A percentile compares a stretch with the other conserved stretches of the same genome.
These are phyloP conservation scores for Leucophenga montana DNA, from an alignment of 2,888 invertebrate genomes.

Conservation along the genomic window DNA sequence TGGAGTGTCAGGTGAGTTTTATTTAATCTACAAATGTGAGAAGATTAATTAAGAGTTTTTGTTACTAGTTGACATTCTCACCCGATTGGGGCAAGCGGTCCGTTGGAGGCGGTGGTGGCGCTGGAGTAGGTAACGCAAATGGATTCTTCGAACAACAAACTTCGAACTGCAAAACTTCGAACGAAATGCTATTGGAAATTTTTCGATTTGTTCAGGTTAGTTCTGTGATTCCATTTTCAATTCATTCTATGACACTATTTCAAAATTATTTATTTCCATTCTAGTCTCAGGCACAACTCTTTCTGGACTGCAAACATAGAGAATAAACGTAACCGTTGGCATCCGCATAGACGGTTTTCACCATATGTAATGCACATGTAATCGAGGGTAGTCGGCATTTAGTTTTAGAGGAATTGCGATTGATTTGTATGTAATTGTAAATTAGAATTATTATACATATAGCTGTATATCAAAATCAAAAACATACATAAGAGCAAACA, in stretches of 20 bases:
- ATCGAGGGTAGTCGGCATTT: constrained; percentile 69
- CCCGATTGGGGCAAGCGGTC: constrained; percentile 71
- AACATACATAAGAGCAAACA: constrained; percentile 28
- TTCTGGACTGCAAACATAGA: constrained; percentile 68
- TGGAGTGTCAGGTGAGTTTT: constrained; percentile 57
- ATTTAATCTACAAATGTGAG: not conserved
- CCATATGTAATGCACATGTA: constrained; percentile 46
- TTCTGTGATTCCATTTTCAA: not conserved
- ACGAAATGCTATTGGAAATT: constrained; percentile 70
- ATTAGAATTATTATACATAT: constrained; percentile 22
- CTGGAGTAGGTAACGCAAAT: constrained; percentile 39
- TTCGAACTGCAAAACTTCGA: constrained; percentile 67
- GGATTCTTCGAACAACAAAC: constrained; percentile 61
- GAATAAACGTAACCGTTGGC: constrained; percentile 49
- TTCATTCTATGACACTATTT: not conserved
- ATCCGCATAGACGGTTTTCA: not conserved
- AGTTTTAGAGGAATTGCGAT: constrained; percentile 58
- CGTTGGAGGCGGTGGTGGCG: constrained; percentile 42
- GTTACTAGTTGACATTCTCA: constrained; percentile 64
- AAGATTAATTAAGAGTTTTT: not conserved
- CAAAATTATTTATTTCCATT: constrained; percentile 2
- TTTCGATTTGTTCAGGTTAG: constrained; percentile 69
- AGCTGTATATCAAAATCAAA: constrained; percentile 30
- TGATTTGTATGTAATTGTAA: constrained; percentile 46
- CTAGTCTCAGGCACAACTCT: constrained; percentile 64